phyloP scores from a whole-genome alignment of 2,888 invertebrate genomes.

The Trissoscelio sp. region DNA sequence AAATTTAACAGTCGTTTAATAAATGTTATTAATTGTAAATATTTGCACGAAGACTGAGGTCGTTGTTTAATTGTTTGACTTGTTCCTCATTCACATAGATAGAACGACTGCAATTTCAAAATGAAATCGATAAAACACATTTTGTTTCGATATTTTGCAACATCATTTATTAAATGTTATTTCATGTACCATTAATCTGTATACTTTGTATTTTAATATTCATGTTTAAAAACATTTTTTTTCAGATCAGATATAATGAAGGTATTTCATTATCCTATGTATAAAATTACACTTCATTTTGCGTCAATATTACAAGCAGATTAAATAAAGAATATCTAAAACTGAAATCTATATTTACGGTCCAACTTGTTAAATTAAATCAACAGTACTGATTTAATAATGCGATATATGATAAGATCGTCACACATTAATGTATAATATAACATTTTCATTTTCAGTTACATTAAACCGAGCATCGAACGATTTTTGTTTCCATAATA shows the following conservation, averaged over 20 bases:
- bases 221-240: too few relatives aligned
- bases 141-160: too few relatives aligned
- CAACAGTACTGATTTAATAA: constrained; percentile 4
- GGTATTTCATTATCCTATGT: not conserved
- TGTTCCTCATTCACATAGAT: not conserved
- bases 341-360: not conserved
- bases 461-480: not conserved
- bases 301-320: not conserved
- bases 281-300: constrained; percentile 18
- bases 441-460: constrained; percentile 6
- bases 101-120: not conserved
- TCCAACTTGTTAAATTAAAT: not conserved
- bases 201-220: too few relatives aligned
- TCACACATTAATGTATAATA: not conserved
- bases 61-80: constrained; percentile 7
- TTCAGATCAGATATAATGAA: too few relatives aligned
- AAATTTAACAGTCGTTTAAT: constrained; percentile 48
- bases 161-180: too few relatives aligned
- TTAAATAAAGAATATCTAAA: not conserved
- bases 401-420: not conserved
- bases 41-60: not conserved
- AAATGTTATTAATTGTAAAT: constrained; percentile 43
- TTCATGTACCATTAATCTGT: too few relatives aligned
- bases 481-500: not conserved
- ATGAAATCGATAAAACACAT: too few relatives aligned